phyloP scores from a whole-genome alignment of 1,140 invertebrate genomes.

The Oppia nitens region DNA sequence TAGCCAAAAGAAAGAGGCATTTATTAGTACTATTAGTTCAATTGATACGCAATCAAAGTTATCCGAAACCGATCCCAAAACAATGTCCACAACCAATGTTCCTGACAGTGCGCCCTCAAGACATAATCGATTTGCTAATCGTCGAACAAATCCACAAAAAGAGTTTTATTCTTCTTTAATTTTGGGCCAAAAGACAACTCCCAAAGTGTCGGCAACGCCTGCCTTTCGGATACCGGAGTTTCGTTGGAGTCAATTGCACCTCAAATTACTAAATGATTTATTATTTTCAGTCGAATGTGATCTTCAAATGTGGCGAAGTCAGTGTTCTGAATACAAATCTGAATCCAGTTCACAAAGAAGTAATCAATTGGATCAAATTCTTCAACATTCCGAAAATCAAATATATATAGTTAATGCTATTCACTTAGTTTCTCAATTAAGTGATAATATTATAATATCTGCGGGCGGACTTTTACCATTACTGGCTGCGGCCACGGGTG shows the following conservation, averaged over 20 bases:
- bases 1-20: conserved; percentile 10
- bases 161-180: conserved; percentile 31
- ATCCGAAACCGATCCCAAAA: neutral
- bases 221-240: conserved; percentile 98
- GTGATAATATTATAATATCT: conserved; percentile 96
- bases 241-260: conserved; percentile 97
- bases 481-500: conserved; percentile 74
- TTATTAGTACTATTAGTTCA: conserved; percentile 28
- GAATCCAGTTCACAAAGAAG: neutral
- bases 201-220: conserved; percentile 64
- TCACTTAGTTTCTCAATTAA: conserved; percentile 93
- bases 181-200: conserved; percentile 65
- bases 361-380: conserved; percentile 13
- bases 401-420: conserved; percentile 99
- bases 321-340: neutral
- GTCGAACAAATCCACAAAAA: conserved; percentile 11
- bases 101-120: conserved; percentile 1
- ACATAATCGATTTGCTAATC: conserved; percentile 34
- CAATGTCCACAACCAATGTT: neutral
- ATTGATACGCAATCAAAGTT: conserved; percentile 24
- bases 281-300: conserved; percentile 93
- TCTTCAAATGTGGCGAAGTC: conserved; percentile 66
- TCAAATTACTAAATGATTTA: conserved; percentile 85
- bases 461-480: conserved; percentile 92
- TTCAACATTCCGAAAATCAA: conserved; percentile 54